A percentile compares a stretch with the other conserved stretches of the same genome.
Conservation (phyloP, 2,888 invertebrate species). For the Anthophora plumipes region DNA sequence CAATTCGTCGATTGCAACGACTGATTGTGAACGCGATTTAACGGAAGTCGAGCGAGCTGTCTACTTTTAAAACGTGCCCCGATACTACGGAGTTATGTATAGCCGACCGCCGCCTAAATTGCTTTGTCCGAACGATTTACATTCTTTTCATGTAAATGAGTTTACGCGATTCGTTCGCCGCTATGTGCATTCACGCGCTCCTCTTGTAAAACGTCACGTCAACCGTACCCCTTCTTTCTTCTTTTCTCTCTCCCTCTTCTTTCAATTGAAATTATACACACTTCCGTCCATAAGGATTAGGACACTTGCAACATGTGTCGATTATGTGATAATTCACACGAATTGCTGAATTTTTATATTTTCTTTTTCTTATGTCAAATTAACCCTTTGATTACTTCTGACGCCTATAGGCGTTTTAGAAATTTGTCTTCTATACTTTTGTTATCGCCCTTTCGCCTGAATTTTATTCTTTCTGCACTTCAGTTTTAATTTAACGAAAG, state of each 20-base stretch:
- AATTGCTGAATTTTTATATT: no score
- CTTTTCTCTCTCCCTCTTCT: no score
- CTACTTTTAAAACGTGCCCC: conserved; percentile 66
- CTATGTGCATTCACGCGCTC: conserved; percentile 5
- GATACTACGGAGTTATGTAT: conserved; percentile 67
- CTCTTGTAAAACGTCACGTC: conserved; percentile 2
- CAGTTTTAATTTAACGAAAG: no score
- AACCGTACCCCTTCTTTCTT: neutral
- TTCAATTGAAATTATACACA: conserved; percentile 24
- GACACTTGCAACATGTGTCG: no score
- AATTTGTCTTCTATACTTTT: no score
- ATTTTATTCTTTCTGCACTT: no score
- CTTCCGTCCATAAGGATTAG: no score
- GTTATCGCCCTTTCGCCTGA: no score
- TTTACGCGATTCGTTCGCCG: conserved; percentile 21
- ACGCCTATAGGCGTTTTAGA: no score
- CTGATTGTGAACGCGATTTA: conserved; percentile 70
- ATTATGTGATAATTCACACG: no score
- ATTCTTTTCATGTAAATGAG: conserved; percentile 63
- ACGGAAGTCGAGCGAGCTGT: conserved; percentile 66
- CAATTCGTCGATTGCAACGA: conserved; percentile 71
- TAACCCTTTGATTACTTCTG: no score
- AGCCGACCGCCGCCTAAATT: conserved; percentile 53
- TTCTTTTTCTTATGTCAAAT: no score
- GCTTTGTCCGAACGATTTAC: conserved; percentile 64